A percentile compares a stretch with the other conserved stretches of the same genome.
phyloP scores from a whole-genome alignment of 2,797 vertebrate species.

The Sternarchorhynchus goeldii region DNA sequence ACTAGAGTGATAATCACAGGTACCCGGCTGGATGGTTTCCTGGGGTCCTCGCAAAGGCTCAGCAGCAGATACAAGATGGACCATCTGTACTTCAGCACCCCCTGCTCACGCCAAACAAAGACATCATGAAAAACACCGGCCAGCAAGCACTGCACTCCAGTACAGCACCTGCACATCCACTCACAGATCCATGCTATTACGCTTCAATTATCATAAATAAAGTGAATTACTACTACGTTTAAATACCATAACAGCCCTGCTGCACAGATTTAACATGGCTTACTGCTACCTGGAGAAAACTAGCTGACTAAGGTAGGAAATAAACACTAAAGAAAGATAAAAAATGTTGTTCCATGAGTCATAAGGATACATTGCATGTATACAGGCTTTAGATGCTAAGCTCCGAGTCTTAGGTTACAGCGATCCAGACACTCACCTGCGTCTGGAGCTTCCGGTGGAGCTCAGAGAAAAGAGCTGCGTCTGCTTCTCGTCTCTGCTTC shows the following conservation, averaged over 20 bases:
- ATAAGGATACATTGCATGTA: no score
- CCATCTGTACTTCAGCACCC: slow-evolving; percentile 95
- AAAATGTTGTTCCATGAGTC: no score
- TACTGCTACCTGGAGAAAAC: no score
- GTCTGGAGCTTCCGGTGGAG: slow-evolving; percentile 94
- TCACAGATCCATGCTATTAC: no score
- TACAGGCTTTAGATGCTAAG: background rate
- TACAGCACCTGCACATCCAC: no score
- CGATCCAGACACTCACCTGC: slow-evolving; percentile 75
- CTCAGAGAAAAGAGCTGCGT: slow-evolving; percentile 93
- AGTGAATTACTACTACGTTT: background rate
- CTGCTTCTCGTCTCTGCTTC: slow-evolving; percentile 90
- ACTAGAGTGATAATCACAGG: background rate
- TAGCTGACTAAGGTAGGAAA: no score
- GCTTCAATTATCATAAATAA: no score
- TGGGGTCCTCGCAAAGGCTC: slow-evolving; percentile 95
- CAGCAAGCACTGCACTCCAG: background rate
- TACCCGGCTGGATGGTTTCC: slow-evolving; percentile 89
- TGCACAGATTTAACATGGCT: background rate
- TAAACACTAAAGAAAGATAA: no score
- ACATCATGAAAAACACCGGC: slow-evolving; percentile 34
- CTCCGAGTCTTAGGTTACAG: background rate
- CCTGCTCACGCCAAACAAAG: slow-evolving; percentile 67
- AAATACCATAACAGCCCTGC: background rate
- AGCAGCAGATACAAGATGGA: slow-evolving; percentile 95